Evolutionary conservation across 2,888 invertebrate genomes (phyloP).

Genomic region (Noctua fimbriata): DNA sequence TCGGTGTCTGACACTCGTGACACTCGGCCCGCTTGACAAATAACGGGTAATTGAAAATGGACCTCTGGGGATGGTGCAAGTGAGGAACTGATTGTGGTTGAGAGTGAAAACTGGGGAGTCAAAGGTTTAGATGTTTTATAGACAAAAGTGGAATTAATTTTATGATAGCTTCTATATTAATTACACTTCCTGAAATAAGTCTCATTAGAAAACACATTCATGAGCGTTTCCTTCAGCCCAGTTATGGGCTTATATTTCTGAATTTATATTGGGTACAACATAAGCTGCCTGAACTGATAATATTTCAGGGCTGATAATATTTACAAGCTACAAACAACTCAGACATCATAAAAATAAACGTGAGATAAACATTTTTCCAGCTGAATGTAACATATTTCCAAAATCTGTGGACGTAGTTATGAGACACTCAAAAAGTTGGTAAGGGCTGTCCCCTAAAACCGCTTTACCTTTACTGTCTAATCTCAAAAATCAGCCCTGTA

Average conservation of each 20-base stretch:
- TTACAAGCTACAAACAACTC: neutral
- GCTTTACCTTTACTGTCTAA: neutral
- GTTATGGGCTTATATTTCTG: neutral
- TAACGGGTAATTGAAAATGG: slow-evolving; percentile 87
- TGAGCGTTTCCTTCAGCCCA: no score
- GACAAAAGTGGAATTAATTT: neutral
- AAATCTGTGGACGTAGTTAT: neutral
- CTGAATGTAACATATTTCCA: neutral
- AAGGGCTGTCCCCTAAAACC: neutral
- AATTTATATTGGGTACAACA: neutral
- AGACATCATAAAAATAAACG: neutral
- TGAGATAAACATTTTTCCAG: neutral
- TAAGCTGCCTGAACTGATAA: neutral
- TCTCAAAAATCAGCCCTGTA: neutral
- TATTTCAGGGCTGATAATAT: neutral
- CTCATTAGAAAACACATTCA: neutral
- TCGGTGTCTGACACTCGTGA: slow-evolving; percentile 73
- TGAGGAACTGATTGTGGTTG: slow-evolving; percentile 35
- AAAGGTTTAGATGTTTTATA: neutral
- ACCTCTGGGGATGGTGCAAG: slow-evolving; percentile 69
- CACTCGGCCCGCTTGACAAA: slow-evolving; percentile 77
- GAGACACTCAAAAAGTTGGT: neutral
- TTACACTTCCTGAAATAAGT: neutral
- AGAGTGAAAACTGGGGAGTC: neutral
- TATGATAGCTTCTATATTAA: neutral